Evolutionary conservation across 2,113 vertebrate species (phyloP).

Genomic region (Pristiophorus japonicus): DNA sequence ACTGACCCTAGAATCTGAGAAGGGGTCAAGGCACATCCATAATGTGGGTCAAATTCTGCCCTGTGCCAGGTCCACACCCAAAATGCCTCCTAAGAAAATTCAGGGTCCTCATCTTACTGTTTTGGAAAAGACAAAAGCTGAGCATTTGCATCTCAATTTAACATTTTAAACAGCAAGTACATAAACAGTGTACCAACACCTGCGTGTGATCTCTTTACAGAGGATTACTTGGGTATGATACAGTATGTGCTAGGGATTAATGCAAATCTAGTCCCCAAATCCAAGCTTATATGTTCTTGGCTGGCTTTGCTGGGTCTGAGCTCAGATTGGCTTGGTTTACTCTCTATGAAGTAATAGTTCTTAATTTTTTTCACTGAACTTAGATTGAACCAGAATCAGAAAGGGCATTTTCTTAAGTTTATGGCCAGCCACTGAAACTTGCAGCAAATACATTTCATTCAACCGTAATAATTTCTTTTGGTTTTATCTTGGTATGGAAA

Average conservation of each 20-base stretch:
- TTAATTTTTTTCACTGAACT: too few relatives aligned
- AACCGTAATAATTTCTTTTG: too few relatives aligned
- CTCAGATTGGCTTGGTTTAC: not conserved
- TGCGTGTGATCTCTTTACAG: not conserved
- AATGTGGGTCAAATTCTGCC: not conserved
- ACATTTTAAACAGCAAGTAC: not conserved
- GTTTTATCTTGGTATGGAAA: not conserved
- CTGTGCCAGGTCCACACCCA: not conserved
- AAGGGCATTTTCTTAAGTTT: too few relatives aligned
- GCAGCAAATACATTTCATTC: constrained; percentile 3
- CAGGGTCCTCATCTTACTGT: not conserved
- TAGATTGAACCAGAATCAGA: too few relatives aligned
- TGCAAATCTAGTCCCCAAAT: not conserved
- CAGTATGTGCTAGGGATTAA: not conserved
- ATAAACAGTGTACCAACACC: not conserved
- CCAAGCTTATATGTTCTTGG: not conserved
- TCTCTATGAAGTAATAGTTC: too few relatives aligned
- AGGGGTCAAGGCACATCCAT: not conserved
- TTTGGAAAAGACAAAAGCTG: not conserved
- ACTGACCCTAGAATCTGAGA: not conserved
- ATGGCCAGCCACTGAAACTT: not conserved
- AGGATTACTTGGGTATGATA: not conserved
- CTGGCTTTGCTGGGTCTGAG: not conserved
- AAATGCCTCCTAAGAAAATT: not conserved
- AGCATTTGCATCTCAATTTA: not conserved